phyloP scores from a whole-genome alignment of 2,113 vertebrate genomes.

The Tylochromis polylepis region DNA sequence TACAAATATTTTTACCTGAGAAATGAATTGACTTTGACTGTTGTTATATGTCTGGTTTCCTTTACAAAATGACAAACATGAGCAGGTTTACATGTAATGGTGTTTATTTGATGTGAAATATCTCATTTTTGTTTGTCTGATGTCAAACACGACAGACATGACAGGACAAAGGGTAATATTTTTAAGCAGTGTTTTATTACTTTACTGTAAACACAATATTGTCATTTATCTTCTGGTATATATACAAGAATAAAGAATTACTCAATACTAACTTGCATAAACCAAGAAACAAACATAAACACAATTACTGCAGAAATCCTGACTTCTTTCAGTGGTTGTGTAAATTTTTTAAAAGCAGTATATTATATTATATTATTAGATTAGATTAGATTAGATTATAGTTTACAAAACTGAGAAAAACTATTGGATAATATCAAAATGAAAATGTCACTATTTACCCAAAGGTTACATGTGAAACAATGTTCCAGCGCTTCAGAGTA shows the following conservation, averaged over 20 bases:
- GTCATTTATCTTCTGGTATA: background rate
- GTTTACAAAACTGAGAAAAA: background rate
- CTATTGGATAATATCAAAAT: rapidly evolving
- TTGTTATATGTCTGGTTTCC: rapidly evolving
- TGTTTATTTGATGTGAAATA: background rate
- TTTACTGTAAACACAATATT: background rate
- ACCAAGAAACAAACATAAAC: background rate
- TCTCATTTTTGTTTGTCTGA: background rate
- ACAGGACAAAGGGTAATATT: rapidly evolving
- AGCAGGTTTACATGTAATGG: background rate
- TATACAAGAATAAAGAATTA: background rate
- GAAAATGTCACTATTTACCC: rapidly evolving
- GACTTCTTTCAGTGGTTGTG: background rate
- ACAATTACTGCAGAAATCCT: background rate
- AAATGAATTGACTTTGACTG: rapidly evolving
- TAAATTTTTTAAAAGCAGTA: background rate
- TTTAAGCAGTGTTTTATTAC: background rate
- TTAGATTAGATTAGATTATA: too few relatives aligned
- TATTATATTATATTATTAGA: rapidly evolving
- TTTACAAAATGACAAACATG: rapidly evolving
- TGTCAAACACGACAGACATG: background rate
- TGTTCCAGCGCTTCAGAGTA: background rate
- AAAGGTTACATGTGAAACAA: background rate
- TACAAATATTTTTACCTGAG: background rate
- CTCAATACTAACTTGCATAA: background rate